Conservation (phyloP, 2,797 vertebrate genomes). For the Enteromius thamalakanensis region DNA sequence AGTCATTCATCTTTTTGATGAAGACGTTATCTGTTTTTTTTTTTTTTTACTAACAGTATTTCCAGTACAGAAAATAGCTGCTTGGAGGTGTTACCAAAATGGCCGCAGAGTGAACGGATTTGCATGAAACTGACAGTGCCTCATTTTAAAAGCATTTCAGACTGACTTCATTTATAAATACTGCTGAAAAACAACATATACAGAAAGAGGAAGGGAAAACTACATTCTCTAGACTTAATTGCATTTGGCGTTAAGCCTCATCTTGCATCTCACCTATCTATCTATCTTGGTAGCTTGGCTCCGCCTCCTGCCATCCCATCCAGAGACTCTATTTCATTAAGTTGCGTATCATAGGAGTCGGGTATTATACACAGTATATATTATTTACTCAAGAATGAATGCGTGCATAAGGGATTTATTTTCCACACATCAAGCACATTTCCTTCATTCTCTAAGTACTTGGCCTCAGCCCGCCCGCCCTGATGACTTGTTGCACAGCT, state of each 20-base stretch:
- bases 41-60: not conserved
- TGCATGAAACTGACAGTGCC: not conserved
- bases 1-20: not conserved
- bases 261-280: not conserved
- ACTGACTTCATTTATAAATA: constrained; percentile 9
- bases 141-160: not conserved
- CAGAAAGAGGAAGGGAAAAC: not conserved
- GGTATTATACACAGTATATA: not conserved
- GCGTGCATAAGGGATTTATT: constrained; percentile 16
- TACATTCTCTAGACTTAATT: not conserved
- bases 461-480: constrained; percentile 19
- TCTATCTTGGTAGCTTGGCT: not conserved
- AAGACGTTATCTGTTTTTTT: not conserved
- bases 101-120: too few relatives aligned
- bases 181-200: not conserved
- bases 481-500: constrained; percentile 46
- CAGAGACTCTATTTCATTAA: not conserved
- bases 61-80: not conserved
- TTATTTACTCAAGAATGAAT: not conserved
- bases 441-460: constrained; percentile 32
- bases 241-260: not conserved
- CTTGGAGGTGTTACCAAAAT: not conserved
- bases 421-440: constrained; percentile 31
- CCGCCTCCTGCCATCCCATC: not conserved
- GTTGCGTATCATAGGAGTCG: not conserved